Conservation (phyloP, 2,113 vertebrate genomes). For the Cichladusa arquata region DNA sequence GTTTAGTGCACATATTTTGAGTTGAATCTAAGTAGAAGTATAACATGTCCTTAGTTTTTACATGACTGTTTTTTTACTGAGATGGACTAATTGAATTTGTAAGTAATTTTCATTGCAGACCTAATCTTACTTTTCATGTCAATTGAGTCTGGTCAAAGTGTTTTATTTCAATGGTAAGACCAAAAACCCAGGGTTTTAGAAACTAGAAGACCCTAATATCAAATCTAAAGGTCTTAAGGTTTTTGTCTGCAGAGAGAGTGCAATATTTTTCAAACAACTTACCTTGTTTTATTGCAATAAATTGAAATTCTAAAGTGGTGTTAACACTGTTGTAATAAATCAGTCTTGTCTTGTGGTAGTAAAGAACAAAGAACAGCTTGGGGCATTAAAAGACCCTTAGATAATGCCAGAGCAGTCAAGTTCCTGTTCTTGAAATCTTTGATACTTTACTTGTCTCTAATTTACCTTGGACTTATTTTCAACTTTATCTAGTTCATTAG, state of each 20-base stretch:
- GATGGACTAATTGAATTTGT: neutral
- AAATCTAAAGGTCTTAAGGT: neutral
- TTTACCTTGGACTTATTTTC: neutral
- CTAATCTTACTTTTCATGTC: neutral
- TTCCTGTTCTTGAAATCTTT: neutral
- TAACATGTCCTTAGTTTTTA: neutral
- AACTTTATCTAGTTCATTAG: neutral
- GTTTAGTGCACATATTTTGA: neutral
- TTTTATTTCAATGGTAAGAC: neutral
- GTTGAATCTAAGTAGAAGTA: neutral
- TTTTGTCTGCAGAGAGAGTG: neutral
- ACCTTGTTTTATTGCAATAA: neutral
- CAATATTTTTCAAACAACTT: neutral
- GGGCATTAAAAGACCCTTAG: neutral
- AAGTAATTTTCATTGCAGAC: neutral
- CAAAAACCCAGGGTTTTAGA: neutral
- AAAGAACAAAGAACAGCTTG: neutral
- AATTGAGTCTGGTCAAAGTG: neutral
- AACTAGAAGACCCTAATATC: neutral
- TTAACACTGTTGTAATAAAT: neutral
- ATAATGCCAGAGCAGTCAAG: neutral
- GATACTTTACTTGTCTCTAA: neutral
- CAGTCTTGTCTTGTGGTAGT: neutral
- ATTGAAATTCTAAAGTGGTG: neutral
- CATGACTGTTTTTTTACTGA: neutral